Conservation (phyloP, 1,140 invertebrate species). For the Condylostylus longicornis region DNA sequence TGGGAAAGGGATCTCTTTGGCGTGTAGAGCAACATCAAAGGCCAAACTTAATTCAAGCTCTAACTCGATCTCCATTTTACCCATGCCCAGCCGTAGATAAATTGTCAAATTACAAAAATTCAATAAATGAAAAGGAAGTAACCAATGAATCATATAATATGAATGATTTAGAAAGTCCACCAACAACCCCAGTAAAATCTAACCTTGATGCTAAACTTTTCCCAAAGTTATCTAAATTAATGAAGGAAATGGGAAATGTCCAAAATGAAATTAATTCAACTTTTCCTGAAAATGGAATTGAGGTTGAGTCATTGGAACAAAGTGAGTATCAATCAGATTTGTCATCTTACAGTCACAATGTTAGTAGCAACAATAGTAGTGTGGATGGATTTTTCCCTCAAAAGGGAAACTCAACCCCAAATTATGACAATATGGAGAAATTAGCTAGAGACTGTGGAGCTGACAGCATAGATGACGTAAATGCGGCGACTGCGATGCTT, state of each 20-base stretch:
- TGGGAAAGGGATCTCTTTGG: slow-evolving; percentile 90
- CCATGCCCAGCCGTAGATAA: slow-evolving; percentile 40
- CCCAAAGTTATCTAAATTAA: slow-evolving; percentile 25
- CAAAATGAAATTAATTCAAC: slow-evolving; percentile 8
- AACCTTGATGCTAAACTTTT: slow-evolving; percentile 28
- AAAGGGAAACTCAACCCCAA: slow-evolving; percentile 15
- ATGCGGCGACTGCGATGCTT: slow-evolving; percentile 69
- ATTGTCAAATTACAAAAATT: too few species aligned
- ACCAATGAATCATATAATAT: too few species aligned
- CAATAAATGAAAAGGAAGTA: too few species aligned
- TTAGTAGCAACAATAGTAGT: slow-evolving; percentile 2
- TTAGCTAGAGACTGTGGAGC: slow-evolving; percentile 26
- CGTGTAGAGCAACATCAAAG: slow-evolving; percentile 82
- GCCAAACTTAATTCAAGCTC: slow-evolving; percentile 68
- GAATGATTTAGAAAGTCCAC: too few species aligned
- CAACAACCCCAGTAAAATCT: slow-evolving; percentile 11
- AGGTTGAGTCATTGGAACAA: slow-evolving; percentile 17
- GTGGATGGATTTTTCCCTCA: slow-evolving; percentile 1
- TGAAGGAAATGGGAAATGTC: slow-evolving; percentile 18
- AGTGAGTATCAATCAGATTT: slow-evolving; percentile 4
- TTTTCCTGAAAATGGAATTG: slow-evolving; percentile 14
- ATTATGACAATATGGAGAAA: slow-evolving; percentile 18
- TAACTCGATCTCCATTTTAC: slow-evolving; percentile 69
- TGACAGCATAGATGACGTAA: slow-evolving; percentile 51
- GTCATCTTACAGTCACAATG: slow-evolving; percentile 2